Evolutionary conservation across 2,888 invertebrate species (phyloP).

Genomic region (Catocala nupta): DNA sequence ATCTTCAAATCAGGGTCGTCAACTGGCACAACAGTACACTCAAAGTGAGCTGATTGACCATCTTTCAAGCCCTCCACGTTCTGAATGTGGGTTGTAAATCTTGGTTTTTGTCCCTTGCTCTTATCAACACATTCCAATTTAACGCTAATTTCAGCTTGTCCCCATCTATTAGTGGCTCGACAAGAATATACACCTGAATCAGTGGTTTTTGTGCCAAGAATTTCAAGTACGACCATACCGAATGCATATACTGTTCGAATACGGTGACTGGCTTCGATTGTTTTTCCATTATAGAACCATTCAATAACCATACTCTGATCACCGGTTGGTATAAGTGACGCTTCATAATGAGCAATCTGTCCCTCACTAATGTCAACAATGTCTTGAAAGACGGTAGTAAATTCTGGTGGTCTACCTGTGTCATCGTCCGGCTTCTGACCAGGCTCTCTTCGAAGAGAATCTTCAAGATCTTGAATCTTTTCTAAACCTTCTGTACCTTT

Average conservation of each 20-base stretch:
- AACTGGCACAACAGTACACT: slow-evolving; percentile 97
- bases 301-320: slow-evolving; percentile 98
- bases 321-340: slow-evolving; percentile 96
- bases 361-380: slow-evolving; percentile 96
- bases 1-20: slow-evolving; percentile 97
- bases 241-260: slow-evolving; percentile 98
- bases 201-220: slow-evolving; percentile 96
- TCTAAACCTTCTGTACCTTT: slow-evolving; percentile 97
- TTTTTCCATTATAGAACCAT: slow-evolving; percentile 98
- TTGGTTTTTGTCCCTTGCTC: slow-evolving; percentile 94
- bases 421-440: slow-evolving; percentile 90
- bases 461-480: slow-evolving; percentile 96
- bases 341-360: slow-evolving; percentile 99
- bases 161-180: slow-evolving; percentile 96
- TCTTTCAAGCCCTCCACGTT: slow-evolving; percentile 95
- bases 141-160: slow-evolving; percentile 94
- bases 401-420: slow-evolving; percentile 94
- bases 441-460: slow-evolving; percentile 92
- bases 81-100: slow-evolving; percentile 95
- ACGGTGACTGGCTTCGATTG: slow-evolving; percentile 95
- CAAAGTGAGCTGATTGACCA: slow-evolving; percentile 97
- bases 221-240: slow-evolving; percentile 98
- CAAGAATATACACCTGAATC: slow-evolving; percentile 97
- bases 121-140: slow-evolving; percentile 94
- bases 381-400: slow-evolving; percentile 95